Conservation (phyloP, 2,888 invertebrate species). For the Pteria penguin region DNA sequence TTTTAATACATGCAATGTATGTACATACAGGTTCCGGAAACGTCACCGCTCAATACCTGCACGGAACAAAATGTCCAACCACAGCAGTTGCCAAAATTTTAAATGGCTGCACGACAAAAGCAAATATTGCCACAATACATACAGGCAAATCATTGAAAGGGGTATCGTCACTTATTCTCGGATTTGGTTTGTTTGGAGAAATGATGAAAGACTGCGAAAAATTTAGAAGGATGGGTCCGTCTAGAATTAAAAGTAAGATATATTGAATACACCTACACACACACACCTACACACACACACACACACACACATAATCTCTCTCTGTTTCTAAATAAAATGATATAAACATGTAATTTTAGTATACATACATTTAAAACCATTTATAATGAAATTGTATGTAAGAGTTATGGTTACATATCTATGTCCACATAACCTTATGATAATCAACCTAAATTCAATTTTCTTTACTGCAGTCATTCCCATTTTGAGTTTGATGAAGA, state of each 20-base stretch:
- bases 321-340: background rate
- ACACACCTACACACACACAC: too few species aligned
- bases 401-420: too few species aligned
- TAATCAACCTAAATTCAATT: too few species aligned
- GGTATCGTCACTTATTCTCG: constrained; percentile 65
- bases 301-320: too few species aligned
- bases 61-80: constrained; percentile 64
- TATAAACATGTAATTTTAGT: too few species aligned
- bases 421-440: too few species aligned
- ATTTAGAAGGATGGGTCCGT: constrained; percentile 69
- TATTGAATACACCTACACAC: too few species aligned
- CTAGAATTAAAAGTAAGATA: constrained; percentile 65
- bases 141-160: constrained; percentile 59
- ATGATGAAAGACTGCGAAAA: constrained; percentile 72
- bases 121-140: constrained; percentile 68
- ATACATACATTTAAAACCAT: too few species aligned
- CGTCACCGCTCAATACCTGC: constrained; percentile 64
- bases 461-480: constrained; percentile 71
- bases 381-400: too few species aligned
- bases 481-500: constrained; percentile 52
- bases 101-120: constrained; percentile 55
- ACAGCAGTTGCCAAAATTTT: constrained; percentile 69
- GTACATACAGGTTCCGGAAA: constrained; percentile 72
- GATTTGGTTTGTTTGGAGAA: constrained; percentile 70
- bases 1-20: too few species aligned